phyloP scores from a whole-genome alignment of 2,888 invertebrate genomes.

The Phoronis australis region DNA sequence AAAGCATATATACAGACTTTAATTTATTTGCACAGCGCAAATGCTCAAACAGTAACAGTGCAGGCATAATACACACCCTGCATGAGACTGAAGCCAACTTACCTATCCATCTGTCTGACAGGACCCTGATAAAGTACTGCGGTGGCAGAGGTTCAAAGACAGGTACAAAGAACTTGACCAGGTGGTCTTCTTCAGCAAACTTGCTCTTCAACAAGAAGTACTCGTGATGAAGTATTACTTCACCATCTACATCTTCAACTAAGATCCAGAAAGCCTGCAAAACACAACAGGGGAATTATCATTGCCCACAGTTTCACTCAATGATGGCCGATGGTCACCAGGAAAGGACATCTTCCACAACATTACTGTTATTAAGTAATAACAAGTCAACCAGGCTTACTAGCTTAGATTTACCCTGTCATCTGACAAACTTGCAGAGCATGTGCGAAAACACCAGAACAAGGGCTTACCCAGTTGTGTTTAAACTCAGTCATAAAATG shows the following conservation, averaged over 20 bases:
- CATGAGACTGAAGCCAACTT: constrained; percentile 12
- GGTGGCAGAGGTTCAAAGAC: constrained; percentile 98
- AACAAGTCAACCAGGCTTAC: no score
- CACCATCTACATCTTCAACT: constrained; percentile 61
- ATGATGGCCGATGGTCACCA: no score
- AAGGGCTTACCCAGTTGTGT: no score
- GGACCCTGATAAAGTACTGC: constrained; percentile 80
- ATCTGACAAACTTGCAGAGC: no score
- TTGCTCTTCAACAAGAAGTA: constrained; percentile 91
- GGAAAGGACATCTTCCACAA: no score
- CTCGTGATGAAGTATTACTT: constrained; percentile 83
- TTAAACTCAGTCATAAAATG: no score
- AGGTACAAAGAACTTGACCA: constrained; percentile 95
- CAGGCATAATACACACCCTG: background rate
- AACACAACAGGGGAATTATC: no score
- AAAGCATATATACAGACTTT: background rate
- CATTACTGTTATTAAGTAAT: no score
- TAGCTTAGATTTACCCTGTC: no score
- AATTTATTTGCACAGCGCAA: background rate
- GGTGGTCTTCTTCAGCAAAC: constrained; percentile 89
- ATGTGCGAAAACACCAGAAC: no score
- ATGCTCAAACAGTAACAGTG: background rate
- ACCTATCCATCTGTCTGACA: constrained; percentile 59
- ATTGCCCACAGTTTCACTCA: no score
- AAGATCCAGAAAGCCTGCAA: constrained; percentile 61